phyloP scores from a whole-genome alignment of 2,888 invertebrate species.

The Abscondita cerata region DNA sequence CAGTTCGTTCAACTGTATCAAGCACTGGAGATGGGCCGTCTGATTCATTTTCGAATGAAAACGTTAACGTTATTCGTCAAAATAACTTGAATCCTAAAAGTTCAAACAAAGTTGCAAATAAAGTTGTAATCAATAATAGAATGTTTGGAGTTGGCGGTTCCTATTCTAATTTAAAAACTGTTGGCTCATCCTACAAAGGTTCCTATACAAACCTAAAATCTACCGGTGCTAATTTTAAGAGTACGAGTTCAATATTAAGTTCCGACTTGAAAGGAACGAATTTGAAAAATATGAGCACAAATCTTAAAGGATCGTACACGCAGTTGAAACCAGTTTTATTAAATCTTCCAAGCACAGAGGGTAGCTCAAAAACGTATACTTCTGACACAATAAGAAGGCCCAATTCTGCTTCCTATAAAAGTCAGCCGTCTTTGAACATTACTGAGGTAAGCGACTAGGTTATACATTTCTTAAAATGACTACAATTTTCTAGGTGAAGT shows the following conservation, averaged over 20 bases:
- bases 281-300: constrained; percentile 21
- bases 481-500: no score
- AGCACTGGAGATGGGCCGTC: not conserved
- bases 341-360: constrained; percentile 19
- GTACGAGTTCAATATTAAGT: constrained; percentile 47
- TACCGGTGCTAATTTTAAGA: constrained; percentile 43
- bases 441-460: no score
- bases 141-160: constrained; percentile 38
- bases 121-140: constrained; percentile 22
- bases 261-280: constrained; percentile 42
- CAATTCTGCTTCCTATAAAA: constrained; percentile 33
- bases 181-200: constrained; percentile 43
- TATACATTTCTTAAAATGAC: no score
- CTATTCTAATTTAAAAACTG: constrained; percentile 49
- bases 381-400: constrained; percentile 34
- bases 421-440: constrained; percentile 17
- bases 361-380: constrained; percentile 8
- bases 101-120: not conserved
- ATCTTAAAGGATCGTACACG: constrained; percentile 26
- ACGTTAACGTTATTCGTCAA: not conserved
- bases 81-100: constrained; percentile 14
- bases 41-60: not conserved
- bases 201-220: constrained; percentile 50
- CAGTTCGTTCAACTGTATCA: constrained; percentile 35
- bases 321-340: constrained; percentile 27